phyloP scores from a whole-genome alignment of 1,140 invertebrate genomes.

The Drosophila dunni region DNA sequence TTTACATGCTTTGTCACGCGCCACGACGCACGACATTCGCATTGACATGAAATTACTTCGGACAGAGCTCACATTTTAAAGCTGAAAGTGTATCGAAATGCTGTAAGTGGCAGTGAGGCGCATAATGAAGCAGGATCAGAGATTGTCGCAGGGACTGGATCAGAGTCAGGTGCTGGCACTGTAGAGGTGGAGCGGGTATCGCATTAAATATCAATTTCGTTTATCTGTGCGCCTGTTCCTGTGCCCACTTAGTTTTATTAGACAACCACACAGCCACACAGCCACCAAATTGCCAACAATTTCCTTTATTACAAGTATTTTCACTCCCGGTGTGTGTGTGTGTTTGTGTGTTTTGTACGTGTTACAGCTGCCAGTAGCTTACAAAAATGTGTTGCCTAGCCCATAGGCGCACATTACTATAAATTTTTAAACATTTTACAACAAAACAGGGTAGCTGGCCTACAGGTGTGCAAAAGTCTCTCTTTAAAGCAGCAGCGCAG shows the following conservation, averaged over 20 bases:
- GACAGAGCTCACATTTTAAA: constrained; percentile 46
- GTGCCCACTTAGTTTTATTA: constrained; percentile 78
- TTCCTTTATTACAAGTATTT: constrained; percentile 75
- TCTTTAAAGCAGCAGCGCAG: constrained; percentile 46
- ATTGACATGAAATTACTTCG: constrained; percentile 61
- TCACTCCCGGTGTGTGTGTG: constrained; percentile 1
- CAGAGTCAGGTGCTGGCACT: neutral
- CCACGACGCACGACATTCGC: constrained; percentile 52
- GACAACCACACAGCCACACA: constrained; percentile 57
- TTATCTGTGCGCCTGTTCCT: constrained; percentile 65
- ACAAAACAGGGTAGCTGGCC: constrained; percentile 16
- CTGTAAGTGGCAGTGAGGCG: constrained; percentile 21
- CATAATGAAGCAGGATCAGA: constrained; percentile 38
- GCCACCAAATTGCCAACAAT: constrained; percentile 75
- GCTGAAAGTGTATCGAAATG: constrained; percentile 23
- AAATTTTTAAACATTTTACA: constrained; percentile 69
- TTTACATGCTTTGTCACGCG: constrained; percentile 74
- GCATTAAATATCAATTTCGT: constrained; percentile 81
- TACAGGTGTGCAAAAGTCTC: constrained; percentile 69
- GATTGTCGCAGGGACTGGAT: too few species aligned
- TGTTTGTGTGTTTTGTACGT: constrained; percentile 31
- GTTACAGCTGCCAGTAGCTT: constrained; percentile 53
- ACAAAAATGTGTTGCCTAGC: constrained; percentile 63
- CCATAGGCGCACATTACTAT: constrained; percentile 73
- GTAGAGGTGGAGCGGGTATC: constrained; percentile 9